A percentile compares a stretch with the other conserved stretches of the same genome.
These are phyloP conservation scores for Oreochromis mossambicus DNA, from an alignment of 2,797 vertebrate genomes.

Conservation along the genomic window DNA sequence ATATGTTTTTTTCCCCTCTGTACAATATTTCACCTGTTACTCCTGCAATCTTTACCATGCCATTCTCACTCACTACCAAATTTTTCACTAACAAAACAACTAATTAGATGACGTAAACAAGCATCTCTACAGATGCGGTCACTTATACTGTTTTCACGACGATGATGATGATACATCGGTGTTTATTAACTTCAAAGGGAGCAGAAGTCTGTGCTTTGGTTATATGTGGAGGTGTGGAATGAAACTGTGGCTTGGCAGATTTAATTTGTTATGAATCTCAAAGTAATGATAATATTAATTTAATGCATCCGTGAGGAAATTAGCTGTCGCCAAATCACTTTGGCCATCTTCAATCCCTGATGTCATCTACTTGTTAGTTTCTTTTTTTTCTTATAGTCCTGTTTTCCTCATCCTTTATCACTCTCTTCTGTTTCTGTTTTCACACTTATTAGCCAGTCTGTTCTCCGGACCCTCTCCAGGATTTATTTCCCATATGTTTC, in stretches of 20 bases:
- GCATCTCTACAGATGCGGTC: neutral
- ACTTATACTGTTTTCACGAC: neutral
- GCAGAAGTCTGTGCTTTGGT: neutral
- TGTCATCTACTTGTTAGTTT: neutral
- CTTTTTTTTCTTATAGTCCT: neutral
- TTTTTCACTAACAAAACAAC: neutral
- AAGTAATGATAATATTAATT: neutral
- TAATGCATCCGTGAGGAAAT: neutral
- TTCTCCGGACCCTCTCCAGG: neutral
- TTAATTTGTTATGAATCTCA: neutral
- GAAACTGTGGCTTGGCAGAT: neutral
- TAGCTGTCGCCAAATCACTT: neutral
- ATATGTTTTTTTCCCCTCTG: neutral
- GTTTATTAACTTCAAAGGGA: neutral
- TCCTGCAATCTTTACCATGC: neutral
- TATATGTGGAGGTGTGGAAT: neutral
- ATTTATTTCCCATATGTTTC: neutral
- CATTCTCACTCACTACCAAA: neutral
- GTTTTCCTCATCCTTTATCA: neutral
- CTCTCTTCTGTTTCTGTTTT: neutral
- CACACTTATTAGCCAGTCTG: neutral
- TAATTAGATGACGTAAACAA: neutral
- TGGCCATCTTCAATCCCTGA: neutral
- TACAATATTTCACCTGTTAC: neutral
- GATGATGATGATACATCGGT: neutral